A percentile compares a stretch with the other conserved stretches of the same genome.
These are phyloP conservation scores for Callorhinus ursinus DNA, from an alignment of 2,113 vertebrate genomes.

Conservation along the genomic window DNA sequence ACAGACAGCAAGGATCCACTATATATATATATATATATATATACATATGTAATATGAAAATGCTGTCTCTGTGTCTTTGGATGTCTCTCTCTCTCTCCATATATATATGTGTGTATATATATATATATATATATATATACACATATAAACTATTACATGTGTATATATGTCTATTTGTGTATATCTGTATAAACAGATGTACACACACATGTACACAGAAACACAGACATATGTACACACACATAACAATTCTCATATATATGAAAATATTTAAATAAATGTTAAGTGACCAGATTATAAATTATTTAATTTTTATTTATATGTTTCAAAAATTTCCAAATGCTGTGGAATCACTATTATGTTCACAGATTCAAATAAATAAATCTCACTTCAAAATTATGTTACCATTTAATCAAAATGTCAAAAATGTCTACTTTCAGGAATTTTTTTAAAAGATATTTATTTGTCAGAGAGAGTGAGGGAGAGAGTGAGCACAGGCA, in stretches of 20 bases:
- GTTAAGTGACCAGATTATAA: not conserved
- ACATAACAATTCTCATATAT: not conserved
- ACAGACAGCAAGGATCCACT: not conserved
- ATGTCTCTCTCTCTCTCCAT: not conserved
- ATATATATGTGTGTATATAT: not conserved
- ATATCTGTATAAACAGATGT: not conserved
- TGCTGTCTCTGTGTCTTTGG: not conserved
- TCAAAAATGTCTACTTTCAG: not conserved
- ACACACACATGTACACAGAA: not conserved
- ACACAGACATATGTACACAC: not conserved
- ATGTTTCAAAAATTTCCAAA: not conserved
- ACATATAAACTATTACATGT: not conserved
- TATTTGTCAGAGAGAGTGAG: too few species aligned
- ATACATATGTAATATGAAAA: not conserved
- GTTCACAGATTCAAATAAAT: not conserved
- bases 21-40: not conserved
- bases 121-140: not conserved
- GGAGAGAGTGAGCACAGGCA: too few species aligned
- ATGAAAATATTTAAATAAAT: not conserved
- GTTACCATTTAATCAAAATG: not conserved
- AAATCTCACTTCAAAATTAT: not conserved
- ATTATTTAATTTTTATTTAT: not conserved
- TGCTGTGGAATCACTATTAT: not conserved
- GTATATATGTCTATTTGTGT: not conserved
- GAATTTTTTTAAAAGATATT: not conserved